Evolutionary conservation across 2,113 vertebrate genomes (phyloP), one percentile per base, ranked within the genome.

Genomic region (Triplophysa rosa): DNA sequence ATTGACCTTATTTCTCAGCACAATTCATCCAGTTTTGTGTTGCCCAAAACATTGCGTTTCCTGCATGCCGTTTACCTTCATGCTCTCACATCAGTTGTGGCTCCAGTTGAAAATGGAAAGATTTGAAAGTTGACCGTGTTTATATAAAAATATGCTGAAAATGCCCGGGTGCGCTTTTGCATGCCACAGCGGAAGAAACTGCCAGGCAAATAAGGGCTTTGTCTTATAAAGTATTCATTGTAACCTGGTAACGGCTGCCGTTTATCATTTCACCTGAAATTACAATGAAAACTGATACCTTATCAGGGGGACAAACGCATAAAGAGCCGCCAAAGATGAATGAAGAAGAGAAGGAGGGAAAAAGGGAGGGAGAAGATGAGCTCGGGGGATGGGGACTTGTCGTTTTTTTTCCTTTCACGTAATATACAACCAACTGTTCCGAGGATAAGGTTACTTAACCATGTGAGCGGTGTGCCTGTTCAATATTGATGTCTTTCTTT

Each of bases 141-240:
- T 76, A 26, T 59, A 62, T 63, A 24, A 88, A 86, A 89, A 90
- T 88, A 87, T 88, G 83, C 84, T 79, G 83, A 88, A 89, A 90
- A 90, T 86, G 87, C 89, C 87, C 76, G 70, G 78, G 85, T 86
- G 84, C 80, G 72, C 89, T 94, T 76, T 94, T 94, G 92, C 93
- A 93, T 94, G 90, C 83, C 84, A 82, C 86, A 88, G 90, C 86
- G 84, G 89, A 92, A 90, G 89, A 92, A 94, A 93, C 93, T 92
- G 93, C 91, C 92, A 94, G 92, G 92, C 92, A 94, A 94, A 94
- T 93, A 92, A 93, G 91, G 88, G 91, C 91, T 93, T 93, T 91
- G 92, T 93, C 93, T 94, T 93, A 94, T 94, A 93, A 94, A 94
- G 93, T 94, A 94, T 94, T 93, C 92, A 94, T 94, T 92, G 93